Base-by-base conservation (phyloP, 35 echinoderm and acorn worm genomes). In the Lytechinus pictus region DNA sequence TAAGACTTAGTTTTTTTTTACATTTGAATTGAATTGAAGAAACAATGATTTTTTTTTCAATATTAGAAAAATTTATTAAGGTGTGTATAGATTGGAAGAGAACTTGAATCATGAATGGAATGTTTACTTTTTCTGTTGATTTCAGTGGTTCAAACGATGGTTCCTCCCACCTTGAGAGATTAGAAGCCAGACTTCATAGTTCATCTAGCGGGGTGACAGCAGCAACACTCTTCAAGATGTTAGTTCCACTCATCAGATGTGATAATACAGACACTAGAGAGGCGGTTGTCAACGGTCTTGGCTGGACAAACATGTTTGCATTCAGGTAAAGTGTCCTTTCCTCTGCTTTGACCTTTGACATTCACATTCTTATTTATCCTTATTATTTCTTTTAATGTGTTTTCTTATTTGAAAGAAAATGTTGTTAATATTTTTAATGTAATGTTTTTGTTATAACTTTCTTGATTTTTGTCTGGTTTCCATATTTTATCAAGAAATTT, bases 221-320 rank as follows among this genome's bases (percentile, higher is more conserved):
- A 66, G 97, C 95, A 4, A 97, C 96, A 5, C 96, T 99, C 54
- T 99, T 99, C 95, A 97, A 97, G 94, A 94, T 97, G 91, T 86
- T 97, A 19, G 97, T 99, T n/a, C 97, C 97, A 0, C 88, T 95
- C 13, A 89, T 99, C 53, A 71, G 96, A 57, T 99, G 98, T 96
- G 98, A 99, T 57, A 99, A 99, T 86, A 97, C 98, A 1, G 97
- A 99, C 61, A 96, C 97, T 1, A 97, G 98, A 55, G 98, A 99
- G 87, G 98, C 98, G 33, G 98, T 97, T 13, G 97, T 99, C 9
- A 97, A 97, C 60, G 98, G 98, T n/a, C 96, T 99, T 5, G 97
- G 98, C 91, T 99, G 98, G 98, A 97, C 98, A 14, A 97, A 96
- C 92, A 93, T 94, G 9, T 95, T 95, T 61, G 96, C 98, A 89